phyloP scores from a whole-genome alignment of 1,140 invertebrate species.

The Colletes gigas region DNA sequence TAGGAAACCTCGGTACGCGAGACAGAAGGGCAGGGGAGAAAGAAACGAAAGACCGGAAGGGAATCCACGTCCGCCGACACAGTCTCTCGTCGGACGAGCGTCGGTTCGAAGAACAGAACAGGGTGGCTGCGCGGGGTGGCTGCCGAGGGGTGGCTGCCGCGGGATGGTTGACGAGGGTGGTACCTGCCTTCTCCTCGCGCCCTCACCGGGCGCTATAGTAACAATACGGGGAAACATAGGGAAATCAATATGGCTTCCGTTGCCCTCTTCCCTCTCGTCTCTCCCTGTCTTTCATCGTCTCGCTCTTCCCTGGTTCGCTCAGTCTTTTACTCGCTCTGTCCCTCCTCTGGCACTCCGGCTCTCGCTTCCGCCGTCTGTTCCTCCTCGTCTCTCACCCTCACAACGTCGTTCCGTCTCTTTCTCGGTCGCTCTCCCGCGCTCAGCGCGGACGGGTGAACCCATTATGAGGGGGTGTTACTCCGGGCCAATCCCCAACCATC shows the following conservation, averaged over 20 bases:
- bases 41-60: constrained; percentile 51
- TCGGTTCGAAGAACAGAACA: constrained; percentile 55
- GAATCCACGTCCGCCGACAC: constrained; percentile 68
- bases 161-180: constrained; percentile 59
- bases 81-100: constrained; percentile 67
- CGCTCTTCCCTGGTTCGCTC: constrained; percentile 39
- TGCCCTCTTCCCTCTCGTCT: constrained; percentile 75
- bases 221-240: constrained; percentile 82
- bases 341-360: not conserved
- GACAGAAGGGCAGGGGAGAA: constrained; percentile 18
- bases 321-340: constrained; percentile 39
- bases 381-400: constrained; percentile 34
- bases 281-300: constrained; percentile 62
- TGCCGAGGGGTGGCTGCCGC: constrained; percentile 54
- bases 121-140: constrained; percentile 29
- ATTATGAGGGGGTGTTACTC: constrained; percentile 82
- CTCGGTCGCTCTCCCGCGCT: constrained; percentile 56
- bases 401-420: constrained; percentile 41
- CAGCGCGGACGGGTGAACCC: constrained; percentile 80
- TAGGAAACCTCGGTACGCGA: constrained; percentile 31
- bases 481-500: constrained; percentile 81
- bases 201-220: constrained; percentile 80
- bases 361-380: constrained; percentile 15
- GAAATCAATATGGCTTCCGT: constrained; percentile 82
- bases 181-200: constrained; percentile 75